Evolutionary conservation across 1,140 invertebrate genomes (phyloP), one percentile per base, ranked within the genome.

Genomic region (Dinoponera quadriceps): DNA sequence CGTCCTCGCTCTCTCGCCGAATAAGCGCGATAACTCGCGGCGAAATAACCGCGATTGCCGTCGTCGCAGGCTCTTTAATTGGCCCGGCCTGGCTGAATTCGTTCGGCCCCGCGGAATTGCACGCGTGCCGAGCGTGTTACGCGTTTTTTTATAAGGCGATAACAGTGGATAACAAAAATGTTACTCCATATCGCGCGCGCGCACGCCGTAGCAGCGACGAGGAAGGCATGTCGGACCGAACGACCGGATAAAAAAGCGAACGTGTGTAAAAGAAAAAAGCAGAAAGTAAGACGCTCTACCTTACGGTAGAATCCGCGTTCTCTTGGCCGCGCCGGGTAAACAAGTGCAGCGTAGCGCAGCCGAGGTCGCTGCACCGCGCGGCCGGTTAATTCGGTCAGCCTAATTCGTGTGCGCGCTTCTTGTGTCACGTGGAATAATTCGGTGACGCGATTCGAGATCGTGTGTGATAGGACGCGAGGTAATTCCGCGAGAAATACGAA

Each of bases 301-400:
- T 80, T 59, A 55, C 51, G 75, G 49, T 44, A 44, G 33, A 78
- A 18, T 20, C n/a, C 68, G 75, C 27, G 57, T 44, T 44, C 72
- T 18, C 51, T n/a, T n/a, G 62, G 38, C 25, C 14, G 29, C 59
- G n/a, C 57, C 65, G 51, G 20, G 54, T 86, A 87, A 87, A 87
- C 85, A 87, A 83, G 84, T 68, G 77, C 77, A 83, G 83, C 83
- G 51, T 85, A 84, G 72, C 65, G 49, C 85, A 72, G n/a, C 54
- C 38, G 83, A 72, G 85, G 72, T 59, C 66, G 59, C 33, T 77
- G 73, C 60, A 73, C 84, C 44, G 20, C 77, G 54, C 78, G 44
- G 57, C 25, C 66, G 60, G 84, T 86, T 87, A 83, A 87, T 87
- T 87, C 83, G 72, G 85, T 55, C 84, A 60, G 60, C 49, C 85